Conservation (phyloP, 2,888 invertebrate genomes). For the Prosapia bicincta region DNA sequence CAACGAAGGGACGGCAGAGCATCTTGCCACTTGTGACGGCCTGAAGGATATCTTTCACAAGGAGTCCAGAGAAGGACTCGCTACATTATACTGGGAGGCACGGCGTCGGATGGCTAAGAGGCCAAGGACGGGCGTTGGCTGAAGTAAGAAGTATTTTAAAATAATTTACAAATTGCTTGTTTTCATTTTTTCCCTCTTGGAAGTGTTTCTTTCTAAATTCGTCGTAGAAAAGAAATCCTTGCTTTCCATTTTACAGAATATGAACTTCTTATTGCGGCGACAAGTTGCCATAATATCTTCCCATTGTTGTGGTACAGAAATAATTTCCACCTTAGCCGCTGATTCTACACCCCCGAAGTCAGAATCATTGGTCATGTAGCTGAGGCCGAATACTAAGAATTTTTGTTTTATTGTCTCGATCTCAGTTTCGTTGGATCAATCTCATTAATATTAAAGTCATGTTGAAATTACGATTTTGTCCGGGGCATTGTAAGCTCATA, state of each 20-base stretch:
- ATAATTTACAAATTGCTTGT: too few species aligned
- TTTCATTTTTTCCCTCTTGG: too few species aligned
- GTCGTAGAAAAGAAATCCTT: slow-evolving; percentile 1
- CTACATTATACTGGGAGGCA: too few species aligned
- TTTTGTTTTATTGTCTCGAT: slow-evolving; percentile 31
- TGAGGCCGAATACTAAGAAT: slow-evolving; percentile 28
- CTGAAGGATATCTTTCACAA: too few species aligned
- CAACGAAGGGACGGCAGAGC: too few species aligned
- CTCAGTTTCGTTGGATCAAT: slow-evolving; percentile 11
- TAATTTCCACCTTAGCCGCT: slow-evolving; percentile 32
- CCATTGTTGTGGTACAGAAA: slow-evolving; percentile 5
- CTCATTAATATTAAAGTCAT: slow-evolving; percentile 11
- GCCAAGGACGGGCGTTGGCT: too few species aligned
- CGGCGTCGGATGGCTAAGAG: too few species aligned
- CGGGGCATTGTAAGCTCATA: slow-evolving; percentile 42
- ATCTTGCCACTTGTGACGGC: too few species aligned
- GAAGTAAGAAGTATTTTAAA: too few species aligned
- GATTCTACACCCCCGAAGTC: slow-evolving; percentile 18
- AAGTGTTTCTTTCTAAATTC: neutral
- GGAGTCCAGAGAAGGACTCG: too few species aligned
- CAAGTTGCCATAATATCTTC: neutral
- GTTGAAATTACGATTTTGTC: slow-evolving; percentile 39
- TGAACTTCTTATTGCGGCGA: neutral
- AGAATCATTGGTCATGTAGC: slow-evolving; percentile 19
- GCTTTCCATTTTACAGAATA: neutral